Evolutionary conservation across 2,888 invertebrate genomes (phyloP).

Genomic region (Cheilosia vernalis): DNA sequence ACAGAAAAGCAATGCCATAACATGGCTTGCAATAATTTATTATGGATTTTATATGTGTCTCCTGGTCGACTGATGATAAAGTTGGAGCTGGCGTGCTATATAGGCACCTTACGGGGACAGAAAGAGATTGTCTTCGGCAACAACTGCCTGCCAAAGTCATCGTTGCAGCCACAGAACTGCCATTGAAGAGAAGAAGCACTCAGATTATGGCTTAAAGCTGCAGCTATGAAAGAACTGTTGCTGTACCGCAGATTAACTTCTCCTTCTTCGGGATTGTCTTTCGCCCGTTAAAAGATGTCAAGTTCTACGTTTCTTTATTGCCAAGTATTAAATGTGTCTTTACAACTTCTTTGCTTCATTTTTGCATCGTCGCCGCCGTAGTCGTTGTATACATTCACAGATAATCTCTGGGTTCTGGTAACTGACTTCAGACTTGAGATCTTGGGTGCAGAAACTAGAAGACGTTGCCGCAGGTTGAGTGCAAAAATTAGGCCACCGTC

Average conservation of each 20-base stretch:
- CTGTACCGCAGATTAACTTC: constrained; percentile 35
- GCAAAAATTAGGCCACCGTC: constrained; percentile 66
- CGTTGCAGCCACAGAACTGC: constrained; percentile 15
- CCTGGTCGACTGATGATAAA: constrained; percentile 35
- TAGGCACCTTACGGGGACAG: constrained; percentile 45
- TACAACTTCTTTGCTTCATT: constrained; percentile 43
- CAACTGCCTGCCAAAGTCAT: constrained; percentile 29
- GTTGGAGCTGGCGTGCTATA: constrained; percentile 27
- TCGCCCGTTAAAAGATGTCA: constrained; percentile 53
- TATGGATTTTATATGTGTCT: constrained; percentile 34
- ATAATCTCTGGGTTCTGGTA: constrained; percentile 56
- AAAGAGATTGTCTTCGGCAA: constrained; percentile 37
- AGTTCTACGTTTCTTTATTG: constrained; percentile 44
- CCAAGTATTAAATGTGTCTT: constrained; percentile 44
- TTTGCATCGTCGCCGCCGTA: constrained; percentile 2
- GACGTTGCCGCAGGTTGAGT: constrained; percentile 62
- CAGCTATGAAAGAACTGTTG: constrained; percentile 5
- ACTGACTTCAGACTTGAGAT: constrained; percentile 39
- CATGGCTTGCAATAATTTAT: constrained; percentile 44
- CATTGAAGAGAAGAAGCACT: constrained; percentile 22
- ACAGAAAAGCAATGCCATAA: constrained; percentile 6
- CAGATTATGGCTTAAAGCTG: constrained; percentile 24
- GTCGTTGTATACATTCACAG: constrained; percentile 27
- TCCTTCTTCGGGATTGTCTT: constrained; percentile 17
- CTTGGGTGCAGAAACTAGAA: constrained; percentile 51